Conservation (phyloP, 1,140 invertebrate genomes). For the Dreissena polymorpha region DNA sequence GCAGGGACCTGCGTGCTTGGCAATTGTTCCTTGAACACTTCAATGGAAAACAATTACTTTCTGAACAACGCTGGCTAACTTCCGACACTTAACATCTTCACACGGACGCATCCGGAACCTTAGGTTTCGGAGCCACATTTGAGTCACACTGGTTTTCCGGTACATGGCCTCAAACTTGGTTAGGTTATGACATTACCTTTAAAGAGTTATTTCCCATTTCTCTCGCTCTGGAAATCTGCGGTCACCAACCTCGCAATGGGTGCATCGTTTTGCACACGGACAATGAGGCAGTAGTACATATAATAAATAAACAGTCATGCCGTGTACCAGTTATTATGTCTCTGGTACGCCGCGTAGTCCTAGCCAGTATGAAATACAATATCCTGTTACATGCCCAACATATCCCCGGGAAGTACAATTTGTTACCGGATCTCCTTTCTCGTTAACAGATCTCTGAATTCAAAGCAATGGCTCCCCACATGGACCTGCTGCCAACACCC, state of each 20-base stretch:
- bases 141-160: conserved; percentile 36
- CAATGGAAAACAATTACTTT: conserved; percentile 47
- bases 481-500: conserved; percentile 28
- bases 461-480: conserved; percentile 14
- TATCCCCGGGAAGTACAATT: conserved; percentile 52
- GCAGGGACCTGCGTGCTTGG: conserved; percentile 34
- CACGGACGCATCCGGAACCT: conserved; percentile 36
- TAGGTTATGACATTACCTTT: conserved; percentile 6
- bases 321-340: conserved; percentile 30
- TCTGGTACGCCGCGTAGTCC: conserved; percentile 39
- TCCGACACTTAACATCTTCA: conserved; percentile 31
- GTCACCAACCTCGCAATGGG: background rate
- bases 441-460: conserved; percentile 56
- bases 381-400: conserved; percentile 53
- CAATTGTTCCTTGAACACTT: conserved; percentile 30
- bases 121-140: conserved; percentile 39
- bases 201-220: conserved; percentile 51
- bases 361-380: conserved; percentile 45
- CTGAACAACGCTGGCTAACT: conserved; percentile 26
- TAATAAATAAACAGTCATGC: conserved; percentile 52
- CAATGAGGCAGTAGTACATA: conserved; percentile 50
- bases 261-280: conserved; percentile 42
- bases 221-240: conserved; percentile 38
- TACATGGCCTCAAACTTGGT: conserved; percentile 16
- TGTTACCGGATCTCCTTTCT: conserved; percentile 53